These are phyloP conservation scores for Leucopsar rothschildi DNA, from an alignment of 2,113 vertebrate species.

Conservation along the genomic window DNA sequence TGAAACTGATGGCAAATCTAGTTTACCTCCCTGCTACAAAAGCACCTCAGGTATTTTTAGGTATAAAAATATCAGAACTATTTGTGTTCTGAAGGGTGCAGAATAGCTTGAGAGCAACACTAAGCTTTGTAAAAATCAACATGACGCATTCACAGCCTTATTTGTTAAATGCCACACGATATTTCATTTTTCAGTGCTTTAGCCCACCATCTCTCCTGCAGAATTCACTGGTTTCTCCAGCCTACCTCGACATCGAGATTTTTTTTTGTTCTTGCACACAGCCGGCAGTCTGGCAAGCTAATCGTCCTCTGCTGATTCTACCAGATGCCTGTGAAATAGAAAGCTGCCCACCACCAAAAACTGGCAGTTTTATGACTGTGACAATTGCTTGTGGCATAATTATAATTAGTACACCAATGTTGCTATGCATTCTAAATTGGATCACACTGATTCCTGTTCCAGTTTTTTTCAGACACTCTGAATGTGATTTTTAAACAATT, in stretches of 20 bases:
- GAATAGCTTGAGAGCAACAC: neutral
- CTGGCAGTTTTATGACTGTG: slow-evolving; percentile 47
- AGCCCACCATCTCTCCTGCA: neutral
- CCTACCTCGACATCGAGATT: neutral
- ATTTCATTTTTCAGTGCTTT: neutral
- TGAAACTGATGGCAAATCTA: neutral
- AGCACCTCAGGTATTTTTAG: neutral
- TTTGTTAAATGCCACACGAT: neutral
- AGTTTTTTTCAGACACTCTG: slow-evolving; percentile 17
- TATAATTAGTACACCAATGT: slow-evolving; percentile 55
- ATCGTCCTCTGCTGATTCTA: slow-evolving; percentile 25
- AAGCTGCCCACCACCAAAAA: slow-evolving; percentile 41
- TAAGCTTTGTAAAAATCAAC: neutral
- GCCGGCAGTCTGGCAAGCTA: slow-evolving; percentile 12
- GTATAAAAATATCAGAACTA: neutral
- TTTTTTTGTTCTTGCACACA: neutral
- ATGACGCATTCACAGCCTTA: neutral
- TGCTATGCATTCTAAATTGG: slow-evolving; percentile 51
- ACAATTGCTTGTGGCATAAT: slow-evolving; percentile 60
- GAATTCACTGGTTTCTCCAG: neutral
- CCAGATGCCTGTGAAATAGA: slow-evolving; percentile 61
- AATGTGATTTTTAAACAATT: slow-evolving; percentile 58
- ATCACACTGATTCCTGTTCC: slow-evolving; percentile 47
- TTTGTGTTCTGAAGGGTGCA: neutral
- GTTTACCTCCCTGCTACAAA: neutral